A percentile compares a stretch with the other conserved stretches of the same genome.
Evolutionary conservation across 2,797 vertebrate species (phyloP).

Genomic region (Hippopotamyrus pictus): DNA sequence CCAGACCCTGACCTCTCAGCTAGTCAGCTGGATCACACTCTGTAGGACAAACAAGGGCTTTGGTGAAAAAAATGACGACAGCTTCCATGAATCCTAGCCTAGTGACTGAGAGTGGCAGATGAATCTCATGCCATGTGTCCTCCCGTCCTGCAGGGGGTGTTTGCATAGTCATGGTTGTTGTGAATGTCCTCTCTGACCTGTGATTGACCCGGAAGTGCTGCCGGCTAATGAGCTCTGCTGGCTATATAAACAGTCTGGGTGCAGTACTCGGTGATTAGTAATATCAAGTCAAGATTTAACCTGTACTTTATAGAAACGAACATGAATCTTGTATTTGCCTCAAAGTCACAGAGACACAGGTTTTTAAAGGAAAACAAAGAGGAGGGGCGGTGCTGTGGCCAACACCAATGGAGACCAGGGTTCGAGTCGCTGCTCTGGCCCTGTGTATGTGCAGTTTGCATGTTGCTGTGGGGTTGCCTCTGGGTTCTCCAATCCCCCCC

Average conservation of each 20-base stretch:
- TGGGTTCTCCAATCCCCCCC: not conserved
- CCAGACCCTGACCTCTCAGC: not conserved
- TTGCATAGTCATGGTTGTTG: not conserved
- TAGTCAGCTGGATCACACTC: not conserved
- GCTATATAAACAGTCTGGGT: not conserved
- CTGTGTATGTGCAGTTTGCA: not conserved
- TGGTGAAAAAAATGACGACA: not conserved
- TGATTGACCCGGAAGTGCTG: not conserved
- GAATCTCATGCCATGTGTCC: not conserved
- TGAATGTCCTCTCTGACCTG: not conserved
- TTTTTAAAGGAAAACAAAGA: not conserved
- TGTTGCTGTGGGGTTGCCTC: not conserved
- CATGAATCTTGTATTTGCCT: not conserved
- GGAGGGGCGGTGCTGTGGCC: not conserved
- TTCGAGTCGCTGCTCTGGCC: not conserved
- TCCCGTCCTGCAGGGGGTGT: not conserved
- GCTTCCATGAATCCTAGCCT: not conserved
- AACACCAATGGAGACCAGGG: not conserved
- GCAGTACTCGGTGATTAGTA: not conserved
- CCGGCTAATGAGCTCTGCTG: not conserved
- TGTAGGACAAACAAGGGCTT: not conserved
- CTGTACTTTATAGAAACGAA: not conserved
- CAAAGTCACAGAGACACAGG: not conserved
- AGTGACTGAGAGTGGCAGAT: not conserved
- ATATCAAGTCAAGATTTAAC: not conserved